Base-by-base conservation (phyloP, 2,113 vertebrate genomes). In the Platanista minor region DNA sequence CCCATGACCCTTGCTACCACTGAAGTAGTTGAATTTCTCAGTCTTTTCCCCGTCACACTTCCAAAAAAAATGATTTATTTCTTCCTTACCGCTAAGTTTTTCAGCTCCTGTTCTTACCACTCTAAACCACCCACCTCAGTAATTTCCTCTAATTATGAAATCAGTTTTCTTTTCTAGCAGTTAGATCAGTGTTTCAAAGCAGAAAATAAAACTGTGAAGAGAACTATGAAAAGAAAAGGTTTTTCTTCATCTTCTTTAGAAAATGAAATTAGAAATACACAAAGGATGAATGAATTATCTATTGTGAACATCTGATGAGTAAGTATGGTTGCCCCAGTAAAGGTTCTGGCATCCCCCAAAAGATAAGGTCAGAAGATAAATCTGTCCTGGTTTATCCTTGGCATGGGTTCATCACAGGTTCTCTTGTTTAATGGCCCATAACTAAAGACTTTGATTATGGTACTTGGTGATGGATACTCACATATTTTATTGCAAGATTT, bases 71-170 rank as follows among this genome's bases (percentile, higher is more conserved):
- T 13, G 12, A 72, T 66, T 71, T 74, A 41, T 85, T 89, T 93
- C 66, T 89, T 85, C 41, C 41, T 36, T 85, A 36, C 69, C 36
- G 81, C 27, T 74, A 89, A 49, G 31, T 46, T 74, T 96, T 69
- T 14, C 59, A n/a, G 5, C 21, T 82, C 54, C 67, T 87, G 8
- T 74, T 80, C 41, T 90, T 84, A 33, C 4, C 14, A 52, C 31
- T 89, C n/a, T 83, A 90, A 61, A 69, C 39, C 46, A 39, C 20
- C 15, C 10, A 0, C n/a, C 20, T 62, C 12, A 69, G 20, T 83
- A 57, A 87, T 95, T 92, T 84, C 17, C 69, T 94, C 8, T 86
- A 84, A 78, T 92, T 83, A 69, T 80, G 31, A 94, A 94, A 89
- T 83, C 49, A 36, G 1, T 69, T 72, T 91, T 64, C n/a, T 61